phyloP scores from a whole-genome alignment of 2,797 vertebrate species.

The Channa striata region DNA sequence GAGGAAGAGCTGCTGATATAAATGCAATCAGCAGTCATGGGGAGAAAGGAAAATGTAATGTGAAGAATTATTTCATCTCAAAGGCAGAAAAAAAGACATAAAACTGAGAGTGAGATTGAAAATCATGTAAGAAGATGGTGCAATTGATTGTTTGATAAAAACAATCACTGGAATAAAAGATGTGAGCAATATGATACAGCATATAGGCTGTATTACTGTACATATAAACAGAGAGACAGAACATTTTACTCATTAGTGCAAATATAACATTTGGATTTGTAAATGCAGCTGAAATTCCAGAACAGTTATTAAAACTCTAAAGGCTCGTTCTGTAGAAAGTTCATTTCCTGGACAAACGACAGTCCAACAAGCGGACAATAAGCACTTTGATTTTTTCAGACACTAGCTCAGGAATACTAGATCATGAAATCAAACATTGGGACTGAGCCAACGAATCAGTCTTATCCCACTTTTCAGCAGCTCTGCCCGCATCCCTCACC shows the following conservation, averaged over 20 bases:
- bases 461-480: conserved; percentile 52
- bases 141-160: background rate
- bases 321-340: background rate
- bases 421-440: conserved; percentile 60
- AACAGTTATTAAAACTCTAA: background rate
- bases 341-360: conserved; percentile 8
- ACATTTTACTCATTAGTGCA: background rate
- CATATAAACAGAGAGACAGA: background rate
- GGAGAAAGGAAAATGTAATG: background rate
- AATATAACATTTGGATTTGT: conserved; percentile 1
- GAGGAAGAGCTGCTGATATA: background rate
- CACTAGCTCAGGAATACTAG: conserved; percentile 39
- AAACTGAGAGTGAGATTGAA: background rate
- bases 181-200: too few species aligned
- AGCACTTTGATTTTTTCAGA: conserved; percentile 35
- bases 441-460: conserved; percentile 45
- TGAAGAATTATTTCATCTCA: background rate
- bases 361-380: conserved; percentile 12
- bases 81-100: background rate
- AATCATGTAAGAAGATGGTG: background rate
- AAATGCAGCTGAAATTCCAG: background rate
- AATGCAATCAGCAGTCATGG: too few species aligned
- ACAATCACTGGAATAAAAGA: background rate
- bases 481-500: conserved; percentile 36
- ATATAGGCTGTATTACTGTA: too few species aligned